Evolutionary conservation across 2,113 vertebrate species (phyloP).

Genomic region (Tragelaphus strepsiceros): DNA sequence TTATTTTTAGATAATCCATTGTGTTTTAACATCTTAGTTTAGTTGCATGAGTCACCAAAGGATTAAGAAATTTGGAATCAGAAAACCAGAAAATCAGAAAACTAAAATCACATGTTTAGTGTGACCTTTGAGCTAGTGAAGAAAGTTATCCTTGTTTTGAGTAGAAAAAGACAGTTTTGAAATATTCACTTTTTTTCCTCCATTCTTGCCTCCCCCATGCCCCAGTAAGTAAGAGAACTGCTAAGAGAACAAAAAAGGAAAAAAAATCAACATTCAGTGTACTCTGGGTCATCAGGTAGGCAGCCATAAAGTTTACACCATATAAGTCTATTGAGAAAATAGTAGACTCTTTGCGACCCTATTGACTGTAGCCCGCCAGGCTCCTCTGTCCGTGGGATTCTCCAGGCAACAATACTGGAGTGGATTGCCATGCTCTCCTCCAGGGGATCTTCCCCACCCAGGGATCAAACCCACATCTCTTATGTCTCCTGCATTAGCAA

Average conservation of each 20-base stretch:
- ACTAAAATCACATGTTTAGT: neutral
- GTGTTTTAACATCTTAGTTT: neutral
- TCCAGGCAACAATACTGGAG: neutral
- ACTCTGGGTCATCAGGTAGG: neutral
- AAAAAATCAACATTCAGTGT: neutral
- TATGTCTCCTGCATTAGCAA: neutral
- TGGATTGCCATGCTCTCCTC: neutral
- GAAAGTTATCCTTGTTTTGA: neutral
- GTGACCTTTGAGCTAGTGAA: neutral
- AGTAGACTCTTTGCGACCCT: neutral
- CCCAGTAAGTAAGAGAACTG: neutral
- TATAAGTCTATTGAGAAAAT: neutral
- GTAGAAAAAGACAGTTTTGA: neutral
- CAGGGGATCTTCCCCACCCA: neutral
- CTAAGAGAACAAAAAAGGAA: neutral
- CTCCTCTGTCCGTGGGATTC: neutral
- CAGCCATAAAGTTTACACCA: neutral
- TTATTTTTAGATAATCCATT: neutral
- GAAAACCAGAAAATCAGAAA: conserved; percentile 5
- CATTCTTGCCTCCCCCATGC: neutral
- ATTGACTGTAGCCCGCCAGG: neutral
- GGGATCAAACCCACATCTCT: neutral
- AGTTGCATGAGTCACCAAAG: neutral
- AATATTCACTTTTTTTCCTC: neutral
- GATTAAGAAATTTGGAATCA: neutral